Conservation (phyloP, 2,888 invertebrate genomes). For the Drosophila setosimentum region DNA sequence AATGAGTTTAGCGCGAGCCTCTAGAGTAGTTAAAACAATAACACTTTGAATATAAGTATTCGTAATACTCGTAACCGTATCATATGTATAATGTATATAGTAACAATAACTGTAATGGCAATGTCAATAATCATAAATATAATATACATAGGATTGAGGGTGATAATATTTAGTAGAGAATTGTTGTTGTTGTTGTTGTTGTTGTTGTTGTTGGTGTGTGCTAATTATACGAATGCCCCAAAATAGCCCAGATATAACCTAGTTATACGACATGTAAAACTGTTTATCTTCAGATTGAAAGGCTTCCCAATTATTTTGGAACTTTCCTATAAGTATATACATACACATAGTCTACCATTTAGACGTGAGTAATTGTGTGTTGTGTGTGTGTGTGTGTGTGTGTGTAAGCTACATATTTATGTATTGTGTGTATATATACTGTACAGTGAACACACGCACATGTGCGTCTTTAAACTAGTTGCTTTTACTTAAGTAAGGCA, state of each 20-base stretch:
- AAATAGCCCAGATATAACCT: slow-evolving; percentile 15
- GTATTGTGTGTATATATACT: slow-evolving; percentile 48
- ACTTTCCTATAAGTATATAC: slow-evolving; percentile 16
- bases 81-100: slow-evolving; percentile 54
- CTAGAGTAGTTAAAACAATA: slow-evolving; percentile 65
- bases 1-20: slow-evolving; percentile 77
- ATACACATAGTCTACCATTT: slow-evolving; percentile 1
- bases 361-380: not conserved
- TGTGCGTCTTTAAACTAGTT: slow-evolving; percentile 16
- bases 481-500: slow-evolving; percentile 2
- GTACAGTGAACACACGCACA: slow-evolving; percentile 56
- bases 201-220: not conserved
- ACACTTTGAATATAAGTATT: slow-evolving; percentile 44
- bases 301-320: slow-evolving; percentile 5
- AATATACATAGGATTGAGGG: slow-evolving; percentile 41
- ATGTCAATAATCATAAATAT: slow-evolving; percentile 74
- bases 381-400: slow-evolving; percentile 11
- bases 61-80: slow-evolving; percentile 47
- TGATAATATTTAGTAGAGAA: slow-evolving; percentile 14
- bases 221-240: slow-evolving; percentile 22
- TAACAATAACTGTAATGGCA: slow-evolving; percentile 65
- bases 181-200: not conserved
- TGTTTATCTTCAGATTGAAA: not conserved
- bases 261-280: not conserved
- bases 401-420: slow-evolving; percentile 19